Evolutionary conservation across 2,797 vertebrate species (phyloP).

Genomic region (Pachyuromys duprasi): DNA sequence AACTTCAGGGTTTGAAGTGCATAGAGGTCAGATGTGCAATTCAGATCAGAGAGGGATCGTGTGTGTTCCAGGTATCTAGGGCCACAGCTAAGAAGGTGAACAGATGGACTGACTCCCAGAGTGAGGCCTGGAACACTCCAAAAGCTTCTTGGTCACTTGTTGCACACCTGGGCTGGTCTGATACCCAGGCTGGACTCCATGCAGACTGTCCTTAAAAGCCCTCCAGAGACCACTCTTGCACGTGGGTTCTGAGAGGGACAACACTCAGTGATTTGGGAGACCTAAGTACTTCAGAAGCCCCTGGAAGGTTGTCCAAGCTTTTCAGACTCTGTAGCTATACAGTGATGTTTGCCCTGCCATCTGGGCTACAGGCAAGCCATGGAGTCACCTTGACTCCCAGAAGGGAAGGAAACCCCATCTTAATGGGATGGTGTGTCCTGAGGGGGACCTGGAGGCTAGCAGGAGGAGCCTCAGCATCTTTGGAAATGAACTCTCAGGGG

Average conservation of each 20-base stretch:
- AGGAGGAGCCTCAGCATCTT: accelerated
- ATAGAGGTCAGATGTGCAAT: neutral
- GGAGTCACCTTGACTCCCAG: too few relatives aligned
- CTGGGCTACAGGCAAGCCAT: accelerated
- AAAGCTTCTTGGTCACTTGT: neutral
- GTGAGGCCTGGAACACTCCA: neutral
- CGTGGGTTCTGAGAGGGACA: neutral
- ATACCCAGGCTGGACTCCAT: neutral
- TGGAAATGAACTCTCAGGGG: neutral
- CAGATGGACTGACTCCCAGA: accelerated
- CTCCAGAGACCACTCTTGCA: neutral
- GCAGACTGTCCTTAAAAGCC: too few relatives aligned
- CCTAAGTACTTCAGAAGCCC: neutral
- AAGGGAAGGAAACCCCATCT: neutral
- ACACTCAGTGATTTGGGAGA: accelerated
- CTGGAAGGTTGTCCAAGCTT: accelerated
- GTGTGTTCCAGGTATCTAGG: neutral
- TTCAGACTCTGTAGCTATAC: accelerated
- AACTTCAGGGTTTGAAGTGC: too few relatives aligned
- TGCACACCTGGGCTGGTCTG: too few relatives aligned
- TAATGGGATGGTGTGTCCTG: neutral
- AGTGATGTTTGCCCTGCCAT: neutral
- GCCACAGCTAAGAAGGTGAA: neutral
- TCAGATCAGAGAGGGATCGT: neutral
- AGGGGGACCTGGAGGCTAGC: neutral